Evolutionary conservation across 1,140 invertebrate genomes (phyloP).

Genomic region (Monomorium pharaonis): DNA sequence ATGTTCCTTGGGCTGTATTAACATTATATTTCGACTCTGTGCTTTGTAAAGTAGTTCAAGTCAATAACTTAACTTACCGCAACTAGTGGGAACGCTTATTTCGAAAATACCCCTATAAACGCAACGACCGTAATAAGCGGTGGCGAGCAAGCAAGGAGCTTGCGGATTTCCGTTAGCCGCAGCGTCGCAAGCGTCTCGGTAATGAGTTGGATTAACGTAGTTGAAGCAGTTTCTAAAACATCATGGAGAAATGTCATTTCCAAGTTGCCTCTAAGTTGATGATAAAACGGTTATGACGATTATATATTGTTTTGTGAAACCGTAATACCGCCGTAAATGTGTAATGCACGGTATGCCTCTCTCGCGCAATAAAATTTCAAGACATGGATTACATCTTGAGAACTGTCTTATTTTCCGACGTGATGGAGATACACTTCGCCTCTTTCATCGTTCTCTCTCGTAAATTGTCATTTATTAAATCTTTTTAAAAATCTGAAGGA

Average conservation of each 20-base stretch:
- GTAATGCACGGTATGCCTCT: background rate
- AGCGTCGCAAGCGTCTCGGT: conserved; percentile 88
- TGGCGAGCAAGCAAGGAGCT: conserved; percentile 86
- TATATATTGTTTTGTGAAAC: conserved; percentile 7
- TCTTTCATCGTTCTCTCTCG: background rate
- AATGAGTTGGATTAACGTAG: conserved; percentile 80
- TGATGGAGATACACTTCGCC: background rate
- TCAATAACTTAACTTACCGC: conserved; percentile 81
- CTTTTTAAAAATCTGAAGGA: background rate
- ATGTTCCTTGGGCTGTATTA: background rate
- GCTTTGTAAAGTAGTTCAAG: conserved; percentile 26
- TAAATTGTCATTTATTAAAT: background rate
- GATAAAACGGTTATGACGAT: conserved; percentile 2
- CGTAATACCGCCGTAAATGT: background rate
- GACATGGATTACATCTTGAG: background rate
- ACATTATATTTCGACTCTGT: background rate
- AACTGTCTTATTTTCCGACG: background rate
- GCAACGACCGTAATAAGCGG: conserved; percentile 87
- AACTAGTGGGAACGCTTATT: conserved; percentile 86
- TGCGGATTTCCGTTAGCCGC: conserved; percentile 81
- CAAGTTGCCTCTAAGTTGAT: background rate
- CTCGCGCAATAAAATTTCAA: background rate
- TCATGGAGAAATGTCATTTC: background rate
- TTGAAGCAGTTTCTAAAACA: conserved; percentile 81
- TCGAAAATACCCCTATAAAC: conserved; percentile 84